phyloP scores from a whole-genome alignment of 2,797 vertebrate genomes.

The Melanotaenia nigrans region DNA sequence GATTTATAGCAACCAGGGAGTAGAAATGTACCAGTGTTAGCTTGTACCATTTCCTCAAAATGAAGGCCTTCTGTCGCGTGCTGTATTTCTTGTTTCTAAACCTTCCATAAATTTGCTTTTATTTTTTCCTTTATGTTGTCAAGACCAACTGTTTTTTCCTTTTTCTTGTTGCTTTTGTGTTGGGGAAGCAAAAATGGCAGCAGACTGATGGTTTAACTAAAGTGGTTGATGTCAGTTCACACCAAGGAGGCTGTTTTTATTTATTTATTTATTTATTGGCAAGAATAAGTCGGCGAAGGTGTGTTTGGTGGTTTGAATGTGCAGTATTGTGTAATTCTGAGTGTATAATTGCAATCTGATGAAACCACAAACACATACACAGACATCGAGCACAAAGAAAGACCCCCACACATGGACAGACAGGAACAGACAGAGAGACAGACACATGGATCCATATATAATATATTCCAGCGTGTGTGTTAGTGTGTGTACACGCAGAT shows the following conservation, averaged over 20 bases:
- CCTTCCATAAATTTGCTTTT: not conserved
- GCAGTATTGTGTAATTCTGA: slow-evolving; percentile 50
- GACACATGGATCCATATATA: slow-evolving; percentile 82
- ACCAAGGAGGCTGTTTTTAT: not conserved
- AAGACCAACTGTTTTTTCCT: not conserved
- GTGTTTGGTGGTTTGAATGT: slow-evolving; percentile 26
- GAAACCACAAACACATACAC: slow-evolving; percentile 68
- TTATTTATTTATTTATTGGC: not conserved
- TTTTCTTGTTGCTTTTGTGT: not conserved
- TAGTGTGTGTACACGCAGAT: slow-evolving; percentile 38
- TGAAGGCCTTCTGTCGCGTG: not conserved
- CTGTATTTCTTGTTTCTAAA: not conserved
- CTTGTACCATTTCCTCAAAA: slow-evolving; percentile 8
- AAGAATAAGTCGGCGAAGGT: slow-evolving; percentile 35
- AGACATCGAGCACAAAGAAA: slow-evolving; percentile 64
- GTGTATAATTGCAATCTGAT: slow-evolving; percentile 80
- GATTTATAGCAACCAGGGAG: not conserved
- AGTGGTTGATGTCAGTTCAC: not conserved
- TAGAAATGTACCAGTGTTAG: not conserved
- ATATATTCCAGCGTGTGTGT: slow-evolving; percentile 72
- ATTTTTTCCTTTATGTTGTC: not conserved
- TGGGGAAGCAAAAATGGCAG: slow-evolving; percentile 15
- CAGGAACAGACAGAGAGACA: slow-evolving; percentile 78
- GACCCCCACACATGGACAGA: slow-evolving; percentile 78
- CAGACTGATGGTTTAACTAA: not conserved